phyloP scores from a whole-genome alignment of 2,797 vertebrate genomes.

The Denticeps clupeoides region DNA sequence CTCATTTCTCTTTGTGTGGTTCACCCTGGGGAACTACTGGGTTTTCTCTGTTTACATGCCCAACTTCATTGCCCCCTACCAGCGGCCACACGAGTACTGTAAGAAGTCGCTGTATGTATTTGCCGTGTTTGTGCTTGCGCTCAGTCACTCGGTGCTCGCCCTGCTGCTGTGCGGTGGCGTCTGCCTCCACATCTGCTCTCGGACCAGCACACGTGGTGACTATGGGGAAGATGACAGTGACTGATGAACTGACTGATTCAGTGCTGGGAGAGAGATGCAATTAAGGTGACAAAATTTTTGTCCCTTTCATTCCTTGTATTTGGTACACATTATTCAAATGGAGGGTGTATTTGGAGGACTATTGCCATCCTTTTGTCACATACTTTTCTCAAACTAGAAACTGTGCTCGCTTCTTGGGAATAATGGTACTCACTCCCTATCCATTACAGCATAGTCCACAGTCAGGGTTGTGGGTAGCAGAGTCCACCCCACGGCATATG shows the following conservation, averaged over 20 bases:
- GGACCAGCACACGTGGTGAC: conserved; percentile 20
- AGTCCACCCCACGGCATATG: too few species aligned
- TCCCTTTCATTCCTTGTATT: too few species aligned
- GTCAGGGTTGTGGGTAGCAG: too few species aligned
- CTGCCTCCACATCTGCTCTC: conserved; percentile 40
- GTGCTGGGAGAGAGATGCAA: not conserved
- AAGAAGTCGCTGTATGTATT: conserved; percentile 51
- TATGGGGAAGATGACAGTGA: conserved; percentile 35
- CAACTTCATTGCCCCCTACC: conserved; percentile 51
- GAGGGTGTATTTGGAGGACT: too few species aligned
- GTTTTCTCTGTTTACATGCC: conserved; percentile 50
- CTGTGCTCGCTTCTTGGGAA: too few species aligned
- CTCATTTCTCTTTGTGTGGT: conserved; percentile 54
- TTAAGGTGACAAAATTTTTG: too few species aligned
- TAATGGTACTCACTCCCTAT: too few species aligned
- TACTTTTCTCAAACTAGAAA: too few species aligned
- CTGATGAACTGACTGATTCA: not conserved
- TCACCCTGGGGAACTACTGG: conserved; percentile 54
- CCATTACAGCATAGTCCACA: too few species aligned
- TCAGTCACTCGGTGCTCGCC: conserved; percentile 40
- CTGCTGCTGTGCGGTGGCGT: conserved; percentile 39
- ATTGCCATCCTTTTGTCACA: too few species aligned
- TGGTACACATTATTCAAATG: too few species aligned
- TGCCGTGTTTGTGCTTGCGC: conserved; percentile 40
- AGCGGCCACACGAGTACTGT: conserved; percentile 51